A percentile compares a stretch with the other conserved stretches of the same genome.
Conservation (phyloP, 2,797 vertebrate genomes). For the Staurois parvus region DNA sequence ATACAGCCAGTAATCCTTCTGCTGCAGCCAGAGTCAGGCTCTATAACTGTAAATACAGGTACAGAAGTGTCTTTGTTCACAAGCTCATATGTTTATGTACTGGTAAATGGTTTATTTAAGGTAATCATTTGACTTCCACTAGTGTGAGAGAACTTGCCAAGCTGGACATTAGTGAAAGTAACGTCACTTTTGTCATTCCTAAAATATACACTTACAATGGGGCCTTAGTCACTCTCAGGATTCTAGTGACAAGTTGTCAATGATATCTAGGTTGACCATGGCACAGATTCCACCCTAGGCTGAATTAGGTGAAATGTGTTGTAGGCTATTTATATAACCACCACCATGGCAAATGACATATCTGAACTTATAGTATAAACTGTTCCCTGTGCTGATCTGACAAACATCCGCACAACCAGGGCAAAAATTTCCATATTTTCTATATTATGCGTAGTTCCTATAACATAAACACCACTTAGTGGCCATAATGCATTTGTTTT, state of each 20-base stretch:
- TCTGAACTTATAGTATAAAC: too few relatives aligned
- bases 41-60: conserved; percentile 92
- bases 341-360: too few relatives aligned
- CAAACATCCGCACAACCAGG: too few relatives aligned
- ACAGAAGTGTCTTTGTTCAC: conserved; percentile 13
- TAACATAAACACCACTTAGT: too few relatives aligned
- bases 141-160: neutral
- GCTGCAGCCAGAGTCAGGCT: conserved; percentile 80
- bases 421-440: too few relatives aligned
- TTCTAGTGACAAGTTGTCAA: neutral
- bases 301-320: neutral
- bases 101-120: conserved; percentile 6
- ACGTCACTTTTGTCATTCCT: neutral
- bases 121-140: neutral
- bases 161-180: neutral
- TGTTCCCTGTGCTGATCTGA: too few relatives aligned
- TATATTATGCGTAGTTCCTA: too few relatives aligned
- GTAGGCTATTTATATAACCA: neutral
- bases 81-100: neutral
- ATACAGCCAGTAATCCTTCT: conserved; percentile 69
- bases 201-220: neutral
- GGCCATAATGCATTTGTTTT: too few relatives aligned
- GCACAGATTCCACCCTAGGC: neutral
- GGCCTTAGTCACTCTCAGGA: neutral
- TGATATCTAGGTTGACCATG: neutral